Base-by-base conservation (phyloP, 2,888 invertebrate species). In the Platerodrilus igneus region DNA sequence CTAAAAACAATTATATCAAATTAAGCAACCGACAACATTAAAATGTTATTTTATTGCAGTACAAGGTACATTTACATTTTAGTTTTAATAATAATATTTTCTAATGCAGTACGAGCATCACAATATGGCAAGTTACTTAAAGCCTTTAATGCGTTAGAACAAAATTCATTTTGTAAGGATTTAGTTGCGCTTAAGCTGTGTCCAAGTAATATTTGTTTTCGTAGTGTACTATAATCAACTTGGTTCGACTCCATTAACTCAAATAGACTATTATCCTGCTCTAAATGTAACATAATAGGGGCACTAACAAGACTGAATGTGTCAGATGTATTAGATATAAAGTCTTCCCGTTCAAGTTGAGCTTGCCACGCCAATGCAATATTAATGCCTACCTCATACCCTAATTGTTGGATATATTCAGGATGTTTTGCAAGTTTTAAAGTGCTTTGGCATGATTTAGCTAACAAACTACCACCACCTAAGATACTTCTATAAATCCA, bases 311-410 rank as follows among this genome's bases (percentile, higher is more conserved):
- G 66, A 44, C 80, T 83, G 64, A 86, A 85, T 0, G 74, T 60
- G 10, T 71, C 69, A 4, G 59, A 56, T 61, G 63, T 50, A 26
- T 54, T 57, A 10, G 53, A 52, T 7, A 57, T 45, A 48, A 88
- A 89, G 2, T 84, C 81, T 58, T 86, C 85, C 11, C 86, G 71
- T 62, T 89, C 89, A 29, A 77, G 58, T 52, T 74, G 75, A 8
- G 77, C 77, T 70, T 94, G 93, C 86, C 91, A 90, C 1, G 92
- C 91, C 13, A 91, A 71, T 0, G 91, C 91, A 34, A 93, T 71
- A 70, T 92, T 89, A 61, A 88, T 86, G 5, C 93, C 94, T 73
- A 94, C 93, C 13, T 84, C 75, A 64, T 86, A 90, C 0, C 89
- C 94, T 64, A 84, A 75, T 23, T 81, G 77, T 65, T 93, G 91